Conservation (phyloP, 2,113 vertebrate genomes). For the Labeo rohita region DNA sequence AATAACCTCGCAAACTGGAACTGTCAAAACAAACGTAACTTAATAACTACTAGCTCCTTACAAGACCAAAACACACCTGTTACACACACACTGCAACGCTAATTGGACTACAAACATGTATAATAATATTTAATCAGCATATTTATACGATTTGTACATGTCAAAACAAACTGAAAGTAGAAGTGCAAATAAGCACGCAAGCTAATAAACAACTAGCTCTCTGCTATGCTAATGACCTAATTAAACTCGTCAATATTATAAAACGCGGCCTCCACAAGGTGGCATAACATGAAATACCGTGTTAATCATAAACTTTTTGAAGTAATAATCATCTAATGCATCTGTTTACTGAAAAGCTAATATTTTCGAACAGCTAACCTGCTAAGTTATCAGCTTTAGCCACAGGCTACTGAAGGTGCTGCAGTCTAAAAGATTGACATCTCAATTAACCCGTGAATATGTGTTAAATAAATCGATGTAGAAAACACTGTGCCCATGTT, state of each 20-base stretch:
- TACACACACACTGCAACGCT: neutral
- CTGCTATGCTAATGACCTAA: neutral
- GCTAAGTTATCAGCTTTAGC: constrained; percentile 5
- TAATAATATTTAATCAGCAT: neutral
- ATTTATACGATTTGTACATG: neutral
- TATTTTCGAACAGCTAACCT: neutral
- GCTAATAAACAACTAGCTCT: constrained; percentile 23
- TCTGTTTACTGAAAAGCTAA: neutral
- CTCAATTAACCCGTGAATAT: neutral
- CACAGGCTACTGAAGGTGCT: neutral
- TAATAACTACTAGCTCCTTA: neutral
- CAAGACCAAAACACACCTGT: neutral
- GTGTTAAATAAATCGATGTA: neutral
- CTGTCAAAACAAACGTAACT: neutral
- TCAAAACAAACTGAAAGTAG: neutral
- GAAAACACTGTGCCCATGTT: neutral
- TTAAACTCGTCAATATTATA: neutral
- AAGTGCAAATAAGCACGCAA: neutral
- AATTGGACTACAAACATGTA: neutral
- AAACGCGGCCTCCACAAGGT: neutral
- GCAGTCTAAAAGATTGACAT: neutral
- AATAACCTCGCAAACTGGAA: neutral
- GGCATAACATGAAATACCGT: neutral
- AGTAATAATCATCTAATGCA: neutral
- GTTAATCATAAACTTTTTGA: neutral